phyloP scores from a whole-genome alignment of 2,797 vertebrate genomes.

The Buceros bicornis region DNA sequence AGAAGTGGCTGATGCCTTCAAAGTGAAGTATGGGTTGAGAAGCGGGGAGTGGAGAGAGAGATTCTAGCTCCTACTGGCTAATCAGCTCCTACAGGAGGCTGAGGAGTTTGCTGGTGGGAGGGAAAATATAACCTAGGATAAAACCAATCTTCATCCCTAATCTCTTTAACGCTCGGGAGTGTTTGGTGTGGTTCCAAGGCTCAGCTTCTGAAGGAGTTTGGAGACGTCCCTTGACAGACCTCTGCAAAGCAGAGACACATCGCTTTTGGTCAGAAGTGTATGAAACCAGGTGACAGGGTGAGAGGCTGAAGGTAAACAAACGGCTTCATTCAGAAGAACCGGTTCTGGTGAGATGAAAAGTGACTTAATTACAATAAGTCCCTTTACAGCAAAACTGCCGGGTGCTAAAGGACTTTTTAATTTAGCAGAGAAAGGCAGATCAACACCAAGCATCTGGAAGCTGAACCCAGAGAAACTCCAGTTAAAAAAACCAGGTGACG shows the following conservation, averaged over 20 bases:
- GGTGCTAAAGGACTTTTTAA: slow-evolving; percentile 64
- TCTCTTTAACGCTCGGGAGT: background rate
- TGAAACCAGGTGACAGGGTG: rapidly evolving
- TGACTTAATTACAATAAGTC: slow-evolving; percentile 49
- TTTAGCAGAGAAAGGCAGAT: slow-evolving; percentile 47
- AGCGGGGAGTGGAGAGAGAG: background rate
- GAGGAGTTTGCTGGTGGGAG: slow-evolving; percentile 14
- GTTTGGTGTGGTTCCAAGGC: slow-evolving; percentile 40
- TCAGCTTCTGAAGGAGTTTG: slow-evolving; percentile 7
- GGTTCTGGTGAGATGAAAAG: slow-evolving; percentile 1
- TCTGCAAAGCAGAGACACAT: background rate
- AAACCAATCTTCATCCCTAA: background rate
- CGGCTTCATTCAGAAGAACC: background rate
- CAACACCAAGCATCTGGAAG: slow-evolving; percentile 53
- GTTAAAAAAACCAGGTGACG: slow-evolving; percentile 33
- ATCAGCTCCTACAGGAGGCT: slow-evolving; percentile 21
- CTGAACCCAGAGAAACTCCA: slow-evolving; percentile 16
- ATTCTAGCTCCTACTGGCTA: slow-evolving; percentile 29
- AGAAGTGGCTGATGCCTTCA: background rate
- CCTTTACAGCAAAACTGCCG: slow-evolving; percentile 42
- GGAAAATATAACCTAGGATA: slow-evolving; percentile 28
- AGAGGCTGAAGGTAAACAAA: slow-evolving; percentile 28
- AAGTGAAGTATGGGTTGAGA: background rate
- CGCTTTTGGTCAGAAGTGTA: background rate
- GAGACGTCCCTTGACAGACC: background rate